Evolutionary conservation across 2,113 vertebrate genomes (phyloP).

Genomic region (Electrona antarctica): DNA sequence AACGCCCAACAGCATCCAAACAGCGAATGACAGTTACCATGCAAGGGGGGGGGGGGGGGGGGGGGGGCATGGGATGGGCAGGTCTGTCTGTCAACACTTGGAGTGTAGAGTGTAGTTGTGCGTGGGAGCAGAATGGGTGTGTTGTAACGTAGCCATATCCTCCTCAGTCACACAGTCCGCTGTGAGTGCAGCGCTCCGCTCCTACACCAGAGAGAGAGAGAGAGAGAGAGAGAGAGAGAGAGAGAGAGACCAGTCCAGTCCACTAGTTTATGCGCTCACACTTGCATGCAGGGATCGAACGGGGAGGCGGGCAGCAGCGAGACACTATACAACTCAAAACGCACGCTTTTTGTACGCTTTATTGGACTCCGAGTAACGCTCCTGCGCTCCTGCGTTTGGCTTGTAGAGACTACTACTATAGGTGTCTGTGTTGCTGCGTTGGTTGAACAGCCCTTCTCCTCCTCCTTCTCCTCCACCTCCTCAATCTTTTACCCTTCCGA

Average conservation of each 20-base stretch:
- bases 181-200: conserved; percentile 31
- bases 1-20: neutral
- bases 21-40: neutral
- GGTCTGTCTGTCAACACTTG: conserved; percentile 53
- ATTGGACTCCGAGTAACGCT: neutral
- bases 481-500: conserved; percentile 30
- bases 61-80: too few species aligned
- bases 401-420: too few species aligned
- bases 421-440: neutral
- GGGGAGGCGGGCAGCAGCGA: conserved; percentile 39
- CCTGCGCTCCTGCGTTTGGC: neutral
- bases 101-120: conserved; percentile 52
- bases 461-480: neutral
- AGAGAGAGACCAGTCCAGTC: conserved; percentile 44
- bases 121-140: conserved; percentile 72
- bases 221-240: neutral
- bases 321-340: too few species aligned
- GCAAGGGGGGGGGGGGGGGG: too few species aligned
- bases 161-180: conserved; percentile 57
- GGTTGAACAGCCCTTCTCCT: conserved; percentile 34
- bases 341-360: too few species aligned
- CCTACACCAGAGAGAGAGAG: too few species aligned
- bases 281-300: conserved; percentile 19
- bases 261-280: neutral
- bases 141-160: conserved; percentile 37